A percentile compares a stretch with the other conserved stretches of the same genome.
These are phyloP conservation scores for Macrotus californicus DNA, from an alignment of 2,113 vertebrate species.

Conservation along the genomic window DNA sequence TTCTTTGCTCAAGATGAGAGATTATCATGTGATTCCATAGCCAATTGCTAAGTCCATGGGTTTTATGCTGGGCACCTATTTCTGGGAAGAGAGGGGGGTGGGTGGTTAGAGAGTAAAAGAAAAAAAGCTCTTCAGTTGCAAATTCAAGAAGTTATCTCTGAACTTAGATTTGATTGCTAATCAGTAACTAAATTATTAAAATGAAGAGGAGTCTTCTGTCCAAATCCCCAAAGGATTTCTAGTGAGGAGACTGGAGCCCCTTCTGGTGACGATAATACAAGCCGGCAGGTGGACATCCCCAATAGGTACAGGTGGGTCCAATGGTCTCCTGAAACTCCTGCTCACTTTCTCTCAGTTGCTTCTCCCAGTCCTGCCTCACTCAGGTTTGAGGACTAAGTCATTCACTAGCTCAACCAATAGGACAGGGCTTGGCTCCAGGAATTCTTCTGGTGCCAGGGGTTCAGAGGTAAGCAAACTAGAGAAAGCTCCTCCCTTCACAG, in stretches of 20 bases:
- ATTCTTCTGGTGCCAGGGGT: neutral
- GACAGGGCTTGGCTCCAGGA: neutral
- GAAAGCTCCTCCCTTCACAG: neutral
- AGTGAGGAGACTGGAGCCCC: neutral
- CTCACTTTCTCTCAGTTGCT: neutral
- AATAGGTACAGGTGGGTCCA: accelerated
- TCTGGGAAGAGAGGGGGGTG: neutral
- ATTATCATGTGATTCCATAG: neutral
- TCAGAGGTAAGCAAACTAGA: neutral
- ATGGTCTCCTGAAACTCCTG: neutral
- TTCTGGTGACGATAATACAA: neutral
- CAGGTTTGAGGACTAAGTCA: neutral
- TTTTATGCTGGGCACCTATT: constrained; percentile 1
- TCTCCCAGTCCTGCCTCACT: neutral
- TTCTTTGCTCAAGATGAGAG: constrained; percentile 35
- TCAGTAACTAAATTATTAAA: constrained; percentile 14
- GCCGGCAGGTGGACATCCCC: neutral
- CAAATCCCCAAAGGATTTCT: neutral
- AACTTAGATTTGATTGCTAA: constrained; percentile 13
- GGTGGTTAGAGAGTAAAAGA: neutral
- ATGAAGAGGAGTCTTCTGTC: neutral
- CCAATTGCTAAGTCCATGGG: neutral
- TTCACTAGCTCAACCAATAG: neutral
- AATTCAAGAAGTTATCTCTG: neutral
- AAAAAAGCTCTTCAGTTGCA: neutral